Evolutionary conservation across 2,113 vertebrate genomes (phyloP).

Genomic region (Catagonus wagneri): DNA sequence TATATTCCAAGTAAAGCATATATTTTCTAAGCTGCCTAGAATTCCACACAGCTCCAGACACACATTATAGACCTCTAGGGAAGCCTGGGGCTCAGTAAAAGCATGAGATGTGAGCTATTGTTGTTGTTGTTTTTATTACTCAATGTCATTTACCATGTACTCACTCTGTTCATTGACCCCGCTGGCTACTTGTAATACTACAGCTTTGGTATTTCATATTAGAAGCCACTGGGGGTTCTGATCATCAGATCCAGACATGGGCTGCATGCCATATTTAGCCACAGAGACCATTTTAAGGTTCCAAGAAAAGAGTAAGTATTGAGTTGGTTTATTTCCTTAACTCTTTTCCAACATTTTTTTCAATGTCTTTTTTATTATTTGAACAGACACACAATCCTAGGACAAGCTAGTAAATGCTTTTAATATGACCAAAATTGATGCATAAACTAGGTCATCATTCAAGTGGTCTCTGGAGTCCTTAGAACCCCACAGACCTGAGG

Average conservation of each 20-base stretch:
- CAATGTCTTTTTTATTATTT: background rate
- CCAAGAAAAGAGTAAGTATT: background rate
- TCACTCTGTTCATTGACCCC: background rate
- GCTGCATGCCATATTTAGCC: background rate
- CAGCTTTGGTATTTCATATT: background rate
- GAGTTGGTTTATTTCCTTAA: slow-evolving; percentile 41
- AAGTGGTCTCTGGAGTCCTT: background rate
- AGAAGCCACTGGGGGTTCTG: background rate
- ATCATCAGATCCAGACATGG: background rate
- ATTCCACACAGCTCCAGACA: background rate
- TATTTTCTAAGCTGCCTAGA: background rate
- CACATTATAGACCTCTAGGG: background rate
- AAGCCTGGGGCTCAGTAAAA: background rate
- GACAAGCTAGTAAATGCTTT: slow-evolving; percentile 3
- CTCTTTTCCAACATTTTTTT: slow-evolving; percentile 17
- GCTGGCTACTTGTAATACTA: background rate
- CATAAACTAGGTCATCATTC: background rate
- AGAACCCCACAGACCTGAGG: background rate
- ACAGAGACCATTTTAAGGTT: background rate
- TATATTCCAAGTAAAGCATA: slow-evolving; percentile 1
- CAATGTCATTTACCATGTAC: background rate
- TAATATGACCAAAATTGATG: background rate
- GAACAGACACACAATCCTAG: background rate
- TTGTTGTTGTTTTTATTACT: background rate
- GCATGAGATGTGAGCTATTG: background rate